Evolutionary conservation across 2,797 vertebrate genomes (phyloP).

Genomic region (Graptemys geographica): DNA sequence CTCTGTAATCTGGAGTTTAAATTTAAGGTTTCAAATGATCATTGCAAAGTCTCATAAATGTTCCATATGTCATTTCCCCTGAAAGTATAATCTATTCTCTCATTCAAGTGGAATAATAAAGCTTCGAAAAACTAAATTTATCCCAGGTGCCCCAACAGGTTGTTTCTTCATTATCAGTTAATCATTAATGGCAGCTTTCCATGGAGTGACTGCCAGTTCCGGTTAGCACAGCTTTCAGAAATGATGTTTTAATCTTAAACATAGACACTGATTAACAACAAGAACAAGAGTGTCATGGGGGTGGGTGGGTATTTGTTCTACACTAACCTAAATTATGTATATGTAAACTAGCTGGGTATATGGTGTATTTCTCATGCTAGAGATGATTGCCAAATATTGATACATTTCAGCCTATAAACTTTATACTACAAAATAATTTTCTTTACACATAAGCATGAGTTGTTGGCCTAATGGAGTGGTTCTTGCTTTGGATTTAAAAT

Average conservation of each 20-base stretch:
- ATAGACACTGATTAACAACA: neutral
- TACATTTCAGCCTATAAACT: neutral
- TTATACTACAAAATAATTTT: neutral
- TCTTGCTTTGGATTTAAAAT: neutral
- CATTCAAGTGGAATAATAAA: slow-evolving; percentile 70
- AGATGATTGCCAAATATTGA: neutral
- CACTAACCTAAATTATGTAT: neutral
- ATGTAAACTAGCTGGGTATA: neutral
- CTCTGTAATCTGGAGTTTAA: slow-evolving; percentile 40
- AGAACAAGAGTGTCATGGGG: neutral
- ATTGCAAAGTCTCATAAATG: slow-evolving; percentile 59
- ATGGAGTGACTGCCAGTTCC: slow-evolving; percentile 67
- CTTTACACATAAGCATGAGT: neutral
- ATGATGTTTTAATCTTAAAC: slow-evolving; percentile 57
- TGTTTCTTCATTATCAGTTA: slow-evolving; percentile 74
- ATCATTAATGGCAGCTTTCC: slow-evolving; percentile 70
- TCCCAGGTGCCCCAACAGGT: slow-evolving; percentile 68
- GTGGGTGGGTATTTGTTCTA: neutral
- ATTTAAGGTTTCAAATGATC: slow-evolving; percentile 55
- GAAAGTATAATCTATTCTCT: slow-evolving; percentile 73
- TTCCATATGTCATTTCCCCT: slow-evolving; percentile 67
- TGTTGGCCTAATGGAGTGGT: neutral
- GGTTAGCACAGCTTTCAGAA: slow-evolving; percentile 51
- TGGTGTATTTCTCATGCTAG: neutral
- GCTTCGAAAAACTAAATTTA: slow-evolving; percentile 61